Conservation (phyloP, 2,888 invertebrate species). For the Epicampocera succincta region DNA sequence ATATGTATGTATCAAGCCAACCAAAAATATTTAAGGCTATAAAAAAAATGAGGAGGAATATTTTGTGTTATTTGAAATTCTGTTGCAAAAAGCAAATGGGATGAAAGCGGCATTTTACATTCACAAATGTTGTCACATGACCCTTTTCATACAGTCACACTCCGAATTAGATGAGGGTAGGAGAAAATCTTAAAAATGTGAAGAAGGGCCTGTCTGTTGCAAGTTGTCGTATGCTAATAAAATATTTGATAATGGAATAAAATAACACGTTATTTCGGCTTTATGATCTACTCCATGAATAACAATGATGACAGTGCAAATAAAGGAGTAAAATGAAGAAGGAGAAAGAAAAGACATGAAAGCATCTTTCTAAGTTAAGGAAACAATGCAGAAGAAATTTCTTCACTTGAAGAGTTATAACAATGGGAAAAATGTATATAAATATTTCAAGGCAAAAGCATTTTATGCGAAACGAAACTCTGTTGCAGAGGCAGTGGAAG, state of each 20-base stretch:
- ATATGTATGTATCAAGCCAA: neutral
- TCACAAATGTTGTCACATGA: constrained; percentile 38
- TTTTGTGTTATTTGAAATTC: constrained; percentile 27
- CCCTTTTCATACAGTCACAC: constrained; percentile 34
- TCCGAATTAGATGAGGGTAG: neutral
- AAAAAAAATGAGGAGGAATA: constrained; percentile 7
- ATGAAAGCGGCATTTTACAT: constrained; percentile 2
- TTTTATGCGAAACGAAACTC: too few relatives aligned
- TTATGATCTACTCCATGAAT: constrained; percentile 48
- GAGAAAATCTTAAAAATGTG: constrained; percentile 20
- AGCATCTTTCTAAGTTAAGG: neutral
- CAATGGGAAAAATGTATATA: too few relatives aligned
- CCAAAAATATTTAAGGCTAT: neutral
- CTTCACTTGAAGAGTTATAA: too few relatives aligned
- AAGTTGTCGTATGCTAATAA: constrained; percentile 63
- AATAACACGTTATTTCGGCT: constrained; percentile 35
- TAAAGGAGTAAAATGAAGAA: neutral
- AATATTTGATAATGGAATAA: constrained; percentile 37
- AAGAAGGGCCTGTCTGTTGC: constrained; percentile 28
- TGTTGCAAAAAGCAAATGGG: neutral
- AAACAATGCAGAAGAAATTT: neutral
- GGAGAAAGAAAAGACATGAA: neutral
- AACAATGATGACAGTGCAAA: constrained; percentile 31
- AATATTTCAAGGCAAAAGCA: too few relatives aligned
- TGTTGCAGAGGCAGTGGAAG: too few relatives aligned